A percentile compares a stretch with the other conserved stretches of the same genome.
These are phyloP conservation scores for Aphodius granarius DNA, from an alignment of 2,888 invertebrate genomes.

Conservation along the genomic window DNA sequence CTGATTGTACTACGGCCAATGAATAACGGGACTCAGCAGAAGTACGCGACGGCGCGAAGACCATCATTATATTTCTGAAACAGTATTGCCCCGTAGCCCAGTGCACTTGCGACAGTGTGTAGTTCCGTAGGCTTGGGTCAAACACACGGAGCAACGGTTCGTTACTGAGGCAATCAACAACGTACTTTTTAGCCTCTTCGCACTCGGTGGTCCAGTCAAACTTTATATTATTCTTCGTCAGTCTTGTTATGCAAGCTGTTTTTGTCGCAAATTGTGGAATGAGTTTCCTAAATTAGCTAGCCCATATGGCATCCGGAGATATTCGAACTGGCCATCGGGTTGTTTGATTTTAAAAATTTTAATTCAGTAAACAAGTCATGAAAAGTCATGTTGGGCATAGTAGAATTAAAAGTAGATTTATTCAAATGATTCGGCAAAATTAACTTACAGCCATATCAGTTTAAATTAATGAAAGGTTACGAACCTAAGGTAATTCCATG, in stretches of 20 bases:
- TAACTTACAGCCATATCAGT: no score
- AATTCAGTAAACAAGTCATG: no score
- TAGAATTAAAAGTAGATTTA: no score
- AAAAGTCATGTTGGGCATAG: no score
- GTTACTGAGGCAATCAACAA: not conserved
- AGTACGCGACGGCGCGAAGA: slow-evolving; percentile 16
- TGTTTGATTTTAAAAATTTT: no score
- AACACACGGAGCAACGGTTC: not conserved
- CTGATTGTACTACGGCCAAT: slow-evolving; percentile 30
- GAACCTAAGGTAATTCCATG: no score
- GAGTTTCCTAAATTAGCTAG: not conserved
- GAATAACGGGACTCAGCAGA: slow-evolving; percentile 14
- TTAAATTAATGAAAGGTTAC: no score
- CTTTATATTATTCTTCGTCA: not conserved
- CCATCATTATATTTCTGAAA: not conserved
- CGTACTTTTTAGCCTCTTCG: not conserved
- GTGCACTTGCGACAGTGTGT: not conserved
- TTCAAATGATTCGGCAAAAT: no score
- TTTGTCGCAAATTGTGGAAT: not conserved
- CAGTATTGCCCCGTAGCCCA: not conserved
- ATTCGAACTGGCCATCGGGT: no score
- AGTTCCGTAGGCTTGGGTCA: not conserved
- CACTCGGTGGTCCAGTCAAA: not conserved
- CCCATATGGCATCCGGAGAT: no score
- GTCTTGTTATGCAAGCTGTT: not conserved